These are phyloP conservation scores for Drosophila emarginata DNA, from an alignment of 2,888 invertebrate species.

Conservation along the genomic window DNA sequence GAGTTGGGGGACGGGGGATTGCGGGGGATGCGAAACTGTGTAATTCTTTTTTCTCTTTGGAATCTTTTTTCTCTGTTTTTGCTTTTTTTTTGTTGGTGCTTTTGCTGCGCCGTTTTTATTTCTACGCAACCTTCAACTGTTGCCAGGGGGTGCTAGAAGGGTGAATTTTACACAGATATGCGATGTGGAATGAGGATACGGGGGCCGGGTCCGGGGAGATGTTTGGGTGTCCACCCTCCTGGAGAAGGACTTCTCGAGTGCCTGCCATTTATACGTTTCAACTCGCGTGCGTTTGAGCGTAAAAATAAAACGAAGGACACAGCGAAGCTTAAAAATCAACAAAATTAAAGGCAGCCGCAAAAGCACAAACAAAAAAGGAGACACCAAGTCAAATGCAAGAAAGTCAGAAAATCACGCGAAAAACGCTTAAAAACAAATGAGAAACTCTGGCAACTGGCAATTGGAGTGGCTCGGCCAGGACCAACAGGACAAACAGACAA, in stretches of 20 bases:
- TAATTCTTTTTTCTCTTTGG: constrained; percentile 50
- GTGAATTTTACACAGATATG: constrained; percentile 63
- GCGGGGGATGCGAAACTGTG: constrained; percentile 56
- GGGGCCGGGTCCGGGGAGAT: not conserved
- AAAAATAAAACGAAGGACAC: constrained; percentile 72
- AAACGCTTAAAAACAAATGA: constrained; percentile 67
- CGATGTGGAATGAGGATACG: constrained; percentile 9
- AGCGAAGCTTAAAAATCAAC: constrained; percentile 72
- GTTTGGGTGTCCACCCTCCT: constrained; percentile 11
- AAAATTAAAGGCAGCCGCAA: constrained; percentile 62
- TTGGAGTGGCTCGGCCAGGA: constrained; percentile 37
- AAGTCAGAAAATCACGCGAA: constrained; percentile 59
- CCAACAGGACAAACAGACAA: constrained; percentile 25
- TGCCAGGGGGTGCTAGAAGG: constrained; percentile 69
- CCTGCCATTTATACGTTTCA: constrained; percentile 76
- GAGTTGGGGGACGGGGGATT: not conserved
- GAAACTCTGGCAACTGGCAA: constrained; percentile 43
- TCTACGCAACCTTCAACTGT: constrained; percentile 69
- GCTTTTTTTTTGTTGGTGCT: constrained; percentile 37
- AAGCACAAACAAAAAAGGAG: constrained; percentile 33
- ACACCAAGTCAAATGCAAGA: constrained; percentile 5
- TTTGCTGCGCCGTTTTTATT: constrained; percentile 53
- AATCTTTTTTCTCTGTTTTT: constrained; percentile 13
- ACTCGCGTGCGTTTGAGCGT: constrained; percentile 77
- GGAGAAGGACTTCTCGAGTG: constrained; percentile 35